Base-by-base conservation (phyloP, 2,888 invertebrate genomes). In the Sthenelais limicola region DNA sequence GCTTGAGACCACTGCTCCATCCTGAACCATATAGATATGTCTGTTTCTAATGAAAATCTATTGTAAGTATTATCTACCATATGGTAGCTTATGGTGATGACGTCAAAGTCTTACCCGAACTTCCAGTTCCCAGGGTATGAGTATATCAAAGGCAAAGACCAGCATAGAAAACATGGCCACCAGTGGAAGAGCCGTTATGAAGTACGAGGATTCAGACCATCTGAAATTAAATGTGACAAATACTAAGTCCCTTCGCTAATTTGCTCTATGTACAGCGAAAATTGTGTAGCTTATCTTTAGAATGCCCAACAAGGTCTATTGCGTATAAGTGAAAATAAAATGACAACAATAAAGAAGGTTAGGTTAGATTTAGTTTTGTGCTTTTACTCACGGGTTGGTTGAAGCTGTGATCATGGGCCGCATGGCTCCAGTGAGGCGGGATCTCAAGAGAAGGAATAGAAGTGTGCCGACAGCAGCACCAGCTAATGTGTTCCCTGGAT, bases 141-240 rank as follows among this genome's bases (percentile, higher is more conserved):
- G 70, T 9, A 78, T 74, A 49, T 79, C 79, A 33, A 79, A 76
- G 0, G 79, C 79, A 58, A 75, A 75, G 21, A 75, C 77, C 1
- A 78, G 38, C 32, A 77, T 74, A 12, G 76, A 79, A 73, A 79
- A 79, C 79, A 79, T 79, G 48, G 72, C 77, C 12, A 73, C 77
- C 30, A 79, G 56, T 18, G 79, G 79, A 0, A 79, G 68, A 1
- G 79, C 73, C 32, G 77, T 74, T 15, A 76, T 62, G 48, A 78
- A 79, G 62, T 74, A 79, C 26, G 79, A 76, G 3, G 79, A 78
- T 12, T 74, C 43, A 0, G 47, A 58, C 76, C 77, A 79, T 30
- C 78, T 78, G 72, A 24, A 71, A 67, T 3, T 38, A 32, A 54
- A 49, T 21, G n/a, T 49, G 7, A 49, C 4, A 67, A 58, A 21